Base-by-base conservation (phyloP, 1,140 invertebrate species). In the Magallana gigas region DNA sequence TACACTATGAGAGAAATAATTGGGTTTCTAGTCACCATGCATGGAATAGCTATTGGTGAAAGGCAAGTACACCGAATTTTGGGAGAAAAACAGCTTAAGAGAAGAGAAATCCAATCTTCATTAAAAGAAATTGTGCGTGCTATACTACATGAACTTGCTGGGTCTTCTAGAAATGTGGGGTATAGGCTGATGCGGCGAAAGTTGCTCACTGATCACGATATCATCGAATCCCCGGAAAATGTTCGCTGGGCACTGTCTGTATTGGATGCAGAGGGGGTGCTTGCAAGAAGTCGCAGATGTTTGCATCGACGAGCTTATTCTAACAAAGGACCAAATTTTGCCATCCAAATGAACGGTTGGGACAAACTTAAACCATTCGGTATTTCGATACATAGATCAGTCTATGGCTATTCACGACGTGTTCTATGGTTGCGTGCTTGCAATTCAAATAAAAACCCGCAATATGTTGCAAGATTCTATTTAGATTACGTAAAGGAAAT, bases 321-420 rank as follows among this genome's bases (percentile, higher is more conserved):
- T 14, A 87, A 87, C 56, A 57, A n/a, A 59, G 86, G 86, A 29
- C 86, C 83, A 59, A 87, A 87, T 60, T 87, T 87, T 80, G 86
- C 82, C 11, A 83, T 84, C 36, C 56, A 87, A 16, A 71, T 84
- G n/a, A 83, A 87, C 60, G 86, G 86, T 5, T 84, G 86, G 82
- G 83, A 87, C 64, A 87, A 87, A 18, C 59, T 87, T 8, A 87
- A 87, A 59, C 62, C 83, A 11, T 87, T 57, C 71, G 86, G 82
- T 5, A 57, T 87, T 12, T 84, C 56, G 5, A 68, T 87, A 6
- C 82, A 87, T 84, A 62, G 16, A 12, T 8, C 58, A 16, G 48
- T 87, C 16, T 83, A 87, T 60, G 83, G 86, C 18, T 87, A 36
- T 57, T 87, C 86, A 56, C 48, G 86, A 76, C 23, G 86, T 59